Evolutionary conservation across 2,113 vertebrate genomes (phyloP).

Genomic region (Hippocampus abdominalis): DNA sequence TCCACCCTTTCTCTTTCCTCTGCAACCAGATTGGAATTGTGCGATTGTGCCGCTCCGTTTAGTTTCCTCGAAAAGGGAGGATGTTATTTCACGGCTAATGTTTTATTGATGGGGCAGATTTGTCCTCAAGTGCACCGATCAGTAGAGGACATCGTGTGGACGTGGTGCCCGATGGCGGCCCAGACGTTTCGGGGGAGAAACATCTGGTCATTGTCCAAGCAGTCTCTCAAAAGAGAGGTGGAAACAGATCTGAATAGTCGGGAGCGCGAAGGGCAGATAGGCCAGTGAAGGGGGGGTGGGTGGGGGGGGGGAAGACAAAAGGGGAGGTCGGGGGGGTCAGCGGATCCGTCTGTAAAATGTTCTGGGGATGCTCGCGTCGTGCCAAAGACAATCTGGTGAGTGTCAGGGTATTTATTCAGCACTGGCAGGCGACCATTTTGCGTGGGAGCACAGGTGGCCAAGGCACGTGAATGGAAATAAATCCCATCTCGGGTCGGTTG

Average conservation of each 20-base stretch:
- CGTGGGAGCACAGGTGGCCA: too few species aligned
- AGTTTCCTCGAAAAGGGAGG: slow-evolving; percentile 32
- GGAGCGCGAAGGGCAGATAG: too few species aligned
- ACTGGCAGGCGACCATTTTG: too few species aligned
- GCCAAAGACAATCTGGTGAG: too few species aligned
- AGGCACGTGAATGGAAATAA: too few species aligned
- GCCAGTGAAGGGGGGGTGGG: too few species aligned
- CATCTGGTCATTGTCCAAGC: background rate
- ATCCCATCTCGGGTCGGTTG: too few species aligned
- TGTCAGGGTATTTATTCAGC: too few species aligned
- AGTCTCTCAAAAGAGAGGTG: too few species aligned
- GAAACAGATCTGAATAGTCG: background rate
- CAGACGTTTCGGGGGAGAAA: background rate
- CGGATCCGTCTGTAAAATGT: background rate
- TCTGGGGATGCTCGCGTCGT: background rate
- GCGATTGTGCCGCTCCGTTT: slow-evolving; percentile 39
- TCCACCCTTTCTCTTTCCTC: slow-evolving; percentile 60
- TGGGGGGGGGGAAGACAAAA: too few species aligned
- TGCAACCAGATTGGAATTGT: slow-evolving; percentile 31
- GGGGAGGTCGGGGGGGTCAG: too few species aligned
- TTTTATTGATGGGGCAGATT: slow-evolving; percentile 31
- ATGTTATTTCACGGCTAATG: slow-evolving; percentile 34
- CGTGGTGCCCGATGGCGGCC: background rate
- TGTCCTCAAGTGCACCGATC: slow-evolving; percentile 13
- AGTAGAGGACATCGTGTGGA: background rate